Percentiles rank a stretch among this genome's conserved stretches.
phyloP scores from a whole-genome alignment of 2,888 invertebrate species.

The Linhomoeus sp. region DNA sequence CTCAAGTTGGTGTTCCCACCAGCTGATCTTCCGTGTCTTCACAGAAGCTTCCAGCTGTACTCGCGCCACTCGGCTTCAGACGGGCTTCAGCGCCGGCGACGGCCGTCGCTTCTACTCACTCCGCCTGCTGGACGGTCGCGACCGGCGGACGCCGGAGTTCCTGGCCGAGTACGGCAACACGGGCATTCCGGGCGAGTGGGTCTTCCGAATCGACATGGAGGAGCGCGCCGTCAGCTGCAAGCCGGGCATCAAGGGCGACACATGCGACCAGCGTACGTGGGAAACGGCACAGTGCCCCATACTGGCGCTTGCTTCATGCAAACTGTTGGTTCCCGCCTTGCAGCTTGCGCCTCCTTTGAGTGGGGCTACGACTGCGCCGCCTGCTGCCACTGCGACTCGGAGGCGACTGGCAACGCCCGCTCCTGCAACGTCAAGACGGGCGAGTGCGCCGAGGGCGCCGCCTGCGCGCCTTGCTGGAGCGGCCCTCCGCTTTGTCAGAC shows the following conservation, averaged over 20 bases:
- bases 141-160: conserved; percentile 23
- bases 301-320: too few relatives aligned
- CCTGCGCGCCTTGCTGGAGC: conserved; percentile 20
- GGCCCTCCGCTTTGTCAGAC: conserved; percentile 16
- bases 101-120: conserved; percentile 15
- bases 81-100: conserved; percentile 24
- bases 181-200: conserved; percentile 25
- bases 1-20: conserved; percentile 8
- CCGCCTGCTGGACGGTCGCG: conserved; percentile 16
- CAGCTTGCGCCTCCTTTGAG: conserved; percentile 20
- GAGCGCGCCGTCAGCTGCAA: conserved; percentile 21
- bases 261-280: conserved; percentile 21
- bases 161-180: conserved; percentile 26
- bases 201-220: conserved; percentile 18
- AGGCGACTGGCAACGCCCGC: too few relatives aligned
- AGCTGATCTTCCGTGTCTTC: too few relatives aligned
- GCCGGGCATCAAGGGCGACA: conserved; percentile 25
- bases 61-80: too few relatives aligned
- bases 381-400: conserved; percentile 25
- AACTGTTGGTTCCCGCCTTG: too few relatives aligned
- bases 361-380: conserved; percentile 25
- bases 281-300: neutral
- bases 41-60: too few relatives aligned
- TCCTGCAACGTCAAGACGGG: conserved; percentile 20
- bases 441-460: conserved; percentile 13